These are phyloP conservation scores for Hydrotaea cyrtoneurina DNA, from an alignment of 2,888 invertebrate genomes.

Conservation along the genomic window DNA sequence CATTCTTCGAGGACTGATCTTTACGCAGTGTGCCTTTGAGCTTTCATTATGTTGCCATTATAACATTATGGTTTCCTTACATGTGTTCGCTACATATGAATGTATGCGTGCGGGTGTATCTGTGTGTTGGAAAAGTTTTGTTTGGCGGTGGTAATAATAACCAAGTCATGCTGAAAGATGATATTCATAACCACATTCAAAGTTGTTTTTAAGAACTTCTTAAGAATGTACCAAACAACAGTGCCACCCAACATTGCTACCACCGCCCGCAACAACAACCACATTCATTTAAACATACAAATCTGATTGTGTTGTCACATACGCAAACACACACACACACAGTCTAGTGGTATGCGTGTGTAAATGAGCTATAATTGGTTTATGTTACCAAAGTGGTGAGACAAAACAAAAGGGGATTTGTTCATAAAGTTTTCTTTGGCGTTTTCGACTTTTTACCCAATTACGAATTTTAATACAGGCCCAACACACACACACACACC, in stretches of 20 bases:
- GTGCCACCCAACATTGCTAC: background rate
- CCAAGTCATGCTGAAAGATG: background rate
- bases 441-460: conserved; percentile 26
- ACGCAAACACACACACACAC: too few relatives aligned
- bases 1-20: background rate
- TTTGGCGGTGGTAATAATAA: conserved; percentile 3
- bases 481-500: background rate
- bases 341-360: background rate
- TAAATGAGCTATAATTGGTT: conserved; percentile 22
- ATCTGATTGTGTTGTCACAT: background rate
- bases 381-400: conserved; percentile 15
- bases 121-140: conserved; percentile 2
- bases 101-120: background rate
- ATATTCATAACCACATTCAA: conserved; percentile 21
- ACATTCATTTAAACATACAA: background rate
- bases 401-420: conserved; percentile 31
- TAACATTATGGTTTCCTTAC: background rate
- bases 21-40: background rate
- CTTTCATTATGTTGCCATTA: background rate
- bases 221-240: background rate
- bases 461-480: conserved; percentile 29
- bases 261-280: background rate
- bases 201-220: conserved; percentile 29
- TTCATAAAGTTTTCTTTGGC: conserved; percentile 12
- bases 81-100: background rate